These are phyloP conservation scores for Panonychus citri DNA, from an alignment of 1,140 invertebrate genomes.

Conservation along the genomic window DNA sequence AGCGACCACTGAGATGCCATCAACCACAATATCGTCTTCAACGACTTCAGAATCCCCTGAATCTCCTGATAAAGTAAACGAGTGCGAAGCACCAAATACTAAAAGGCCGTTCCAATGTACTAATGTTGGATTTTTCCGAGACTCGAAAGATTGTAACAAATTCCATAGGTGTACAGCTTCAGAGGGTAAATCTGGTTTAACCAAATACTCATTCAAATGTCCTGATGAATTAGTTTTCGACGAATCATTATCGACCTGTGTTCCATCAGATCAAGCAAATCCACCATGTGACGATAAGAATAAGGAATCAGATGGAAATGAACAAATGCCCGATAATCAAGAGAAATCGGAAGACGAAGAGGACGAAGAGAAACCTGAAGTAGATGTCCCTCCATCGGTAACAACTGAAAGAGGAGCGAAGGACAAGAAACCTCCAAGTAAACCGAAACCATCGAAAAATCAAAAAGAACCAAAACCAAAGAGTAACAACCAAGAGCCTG, in stretches of 20 bases:
- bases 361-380: neutral
- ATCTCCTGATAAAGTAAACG: neutral
- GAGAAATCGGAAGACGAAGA: neutral
- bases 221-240: constrained; percentile 22
- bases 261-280: neutral
- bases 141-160: constrained; percentile 33
- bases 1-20: too few relatives aligned
- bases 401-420: too few relatives aligned
- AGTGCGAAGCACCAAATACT: neutral
- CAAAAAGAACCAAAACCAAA: neutral
- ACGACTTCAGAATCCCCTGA: neutral
- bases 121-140: constrained; percentile 36
- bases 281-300: neutral
- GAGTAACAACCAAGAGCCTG: neutral
- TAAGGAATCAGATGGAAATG: neutral
- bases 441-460: neutral
- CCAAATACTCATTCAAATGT: constrained; percentile 12
- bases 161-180: constrained; percentile 32
- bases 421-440: neutral
- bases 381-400: neutral
- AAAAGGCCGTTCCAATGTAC: constrained; percentile 20
- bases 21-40: too few relatives aligned
- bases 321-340: neutral
- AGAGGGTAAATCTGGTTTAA: constrained; percentile 25
- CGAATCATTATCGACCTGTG: constrained; percentile 14